phyloP scores from a whole-genome alignment of 2,888 invertebrate species.

The Carabus problematicus region DNA sequence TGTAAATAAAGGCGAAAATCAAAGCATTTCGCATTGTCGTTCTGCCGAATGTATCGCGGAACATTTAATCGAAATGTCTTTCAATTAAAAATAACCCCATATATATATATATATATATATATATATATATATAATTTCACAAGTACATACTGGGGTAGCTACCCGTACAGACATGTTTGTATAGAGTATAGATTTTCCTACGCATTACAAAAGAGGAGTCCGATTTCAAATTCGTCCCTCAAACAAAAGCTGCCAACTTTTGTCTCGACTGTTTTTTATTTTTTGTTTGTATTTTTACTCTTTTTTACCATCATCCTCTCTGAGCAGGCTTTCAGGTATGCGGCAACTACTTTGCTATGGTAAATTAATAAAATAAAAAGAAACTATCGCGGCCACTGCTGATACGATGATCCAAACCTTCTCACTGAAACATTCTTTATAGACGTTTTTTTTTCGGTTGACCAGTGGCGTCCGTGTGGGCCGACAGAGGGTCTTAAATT shows the following conservation, averaged over 20 bases:
- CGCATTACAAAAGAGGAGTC: background rate
- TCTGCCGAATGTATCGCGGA: too few species aligned
- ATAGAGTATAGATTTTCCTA: slow-evolving; percentile 6
- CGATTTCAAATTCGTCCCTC: slow-evolving; percentile 39
- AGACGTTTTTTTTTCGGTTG: slow-evolving; percentile 10
- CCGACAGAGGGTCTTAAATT: background rate
- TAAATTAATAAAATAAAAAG: slow-evolving; percentile 36
- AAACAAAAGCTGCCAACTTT: slow-evolving; percentile 38
- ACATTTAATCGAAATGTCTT: too few species aligned
- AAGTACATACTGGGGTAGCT: too few species aligned
- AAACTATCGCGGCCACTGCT: slow-evolving; percentile 1
- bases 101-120: too few species aligned
- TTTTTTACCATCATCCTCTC: slow-evolving; percentile 4
- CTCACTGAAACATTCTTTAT: slow-evolving; percentile 10
- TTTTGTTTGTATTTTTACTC: slow-evolving; percentile 11
- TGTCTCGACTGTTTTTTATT: slow-evolving; percentile 41
- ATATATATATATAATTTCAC: too few species aligned
- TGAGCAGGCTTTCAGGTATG: slow-evolving; percentile 16
- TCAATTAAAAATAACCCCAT: too few species aligned
- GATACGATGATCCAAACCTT: slow-evolving; percentile 15
- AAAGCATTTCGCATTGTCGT: too few species aligned
- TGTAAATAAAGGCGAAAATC: too few species aligned
- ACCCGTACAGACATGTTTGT: slow-evolving; percentile 18
- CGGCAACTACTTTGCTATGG: slow-evolving; percentile 36
- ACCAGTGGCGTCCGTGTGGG: slow-evolving; percentile 5